Base-by-base conservation (phyloP, 2,797 vertebrate species). In the Emydoidea blandingii region DNA sequence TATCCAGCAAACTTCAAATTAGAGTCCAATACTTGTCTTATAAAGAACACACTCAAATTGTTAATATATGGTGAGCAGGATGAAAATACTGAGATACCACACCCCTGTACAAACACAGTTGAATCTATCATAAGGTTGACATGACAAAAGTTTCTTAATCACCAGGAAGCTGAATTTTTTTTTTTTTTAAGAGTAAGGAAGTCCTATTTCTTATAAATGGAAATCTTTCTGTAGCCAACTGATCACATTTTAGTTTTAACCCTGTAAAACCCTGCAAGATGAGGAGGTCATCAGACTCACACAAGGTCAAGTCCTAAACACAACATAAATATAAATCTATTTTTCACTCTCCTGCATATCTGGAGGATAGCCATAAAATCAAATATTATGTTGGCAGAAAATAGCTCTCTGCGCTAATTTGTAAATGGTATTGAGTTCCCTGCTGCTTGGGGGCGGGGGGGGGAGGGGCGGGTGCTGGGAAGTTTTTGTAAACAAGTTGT, bases 31-130 rank as follows among this genome's bases (percentile, higher is more conserved):
- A 76, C 27, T 85, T 37, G 49, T 15, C 72, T 94, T 57, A 23
- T 12, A 92, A 94, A 95, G 44, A 81, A 53, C 86, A 44, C 54
- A 49, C 59, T 89, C 83, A 79, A 29, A 34, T 29, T 56, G 49
- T 56, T 82, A 90, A 91, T 25, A 54, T 86, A 44, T 44, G 83
- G 44, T 8, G 41, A 89, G 41, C 88, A 81, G 14, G 82, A 90
- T 18, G 7, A 54, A 90, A 19, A 37, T 79, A 29, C 53, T 94
- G 62, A 47, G 21, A 85, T n/a, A 50, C 52, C 31, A 11, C 80
- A 10, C 12, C 4, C 12, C 85, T 81, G 88, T 52, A 54, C 83
- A 93, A 93, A 9, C 56, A 84, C n/a, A 90, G 79, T 3, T 19
- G 56, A 74, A 94, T 54, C 15, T 84, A 19, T n/a, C 52, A 78